These are phyloP conservation scores for Chrysolina americana DNA, from an alignment of 2,888 invertebrate species.

Conservation along the genomic window DNA sequence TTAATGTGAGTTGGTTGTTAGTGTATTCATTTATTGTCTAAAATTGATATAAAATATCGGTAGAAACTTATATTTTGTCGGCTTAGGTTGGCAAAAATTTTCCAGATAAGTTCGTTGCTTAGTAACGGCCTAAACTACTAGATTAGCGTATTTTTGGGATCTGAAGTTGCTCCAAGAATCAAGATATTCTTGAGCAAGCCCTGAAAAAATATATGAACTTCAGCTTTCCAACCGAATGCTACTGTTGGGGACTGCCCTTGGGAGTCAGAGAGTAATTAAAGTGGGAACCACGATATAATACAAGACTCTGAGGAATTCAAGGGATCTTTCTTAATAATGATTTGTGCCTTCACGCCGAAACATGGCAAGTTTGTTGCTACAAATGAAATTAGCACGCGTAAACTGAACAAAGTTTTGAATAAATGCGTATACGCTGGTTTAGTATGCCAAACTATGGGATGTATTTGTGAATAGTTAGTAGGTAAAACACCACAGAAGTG, in stretches of 20 bases:
- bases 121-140: no score
- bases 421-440: background rate
- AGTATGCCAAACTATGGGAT: background rate
- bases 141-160: no score
- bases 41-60: no score
- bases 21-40: no score
- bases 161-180: no score
- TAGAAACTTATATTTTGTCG: no score
- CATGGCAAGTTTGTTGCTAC: slow-evolving; percentile 29
- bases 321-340: slow-evolving; percentile 42
- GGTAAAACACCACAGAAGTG: no score
- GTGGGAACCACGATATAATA: slow-evolving; percentile 41
- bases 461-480: background rate
- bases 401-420: slow-evolving; percentile 6
- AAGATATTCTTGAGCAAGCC: no score
- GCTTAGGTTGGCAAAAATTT: no score
- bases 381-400: slow-evolving; percentile 23
- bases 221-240: slow-evolving; percentile 12
- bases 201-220: background rate
- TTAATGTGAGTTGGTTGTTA: no score
- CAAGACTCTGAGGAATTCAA: slow-evolving; percentile 31
- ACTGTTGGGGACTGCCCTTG: slow-evolving; percentile 21
- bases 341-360: slow-evolving; percentile 28
- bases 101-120: no score
- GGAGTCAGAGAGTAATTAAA: slow-evolving; percentile 36